Percentiles rank a stretch among this genome's conserved stretches.
phyloP scores from a whole-genome alignment of 2,888 invertebrate genomes.

The Cephus pulcher region DNA sequence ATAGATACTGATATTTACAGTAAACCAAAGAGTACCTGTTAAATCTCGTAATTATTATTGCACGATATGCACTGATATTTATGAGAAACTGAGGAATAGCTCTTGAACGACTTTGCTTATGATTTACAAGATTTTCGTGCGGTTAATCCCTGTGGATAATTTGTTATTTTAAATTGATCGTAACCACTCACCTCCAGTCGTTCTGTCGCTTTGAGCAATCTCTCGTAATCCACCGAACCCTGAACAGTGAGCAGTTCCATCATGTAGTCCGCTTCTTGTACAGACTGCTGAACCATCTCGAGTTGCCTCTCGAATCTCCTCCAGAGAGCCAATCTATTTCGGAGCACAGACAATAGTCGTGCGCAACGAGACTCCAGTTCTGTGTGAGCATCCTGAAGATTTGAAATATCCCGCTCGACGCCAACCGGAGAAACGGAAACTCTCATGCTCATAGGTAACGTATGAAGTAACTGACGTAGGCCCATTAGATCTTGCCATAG shows the following conservation, averaged over 20 bases:
- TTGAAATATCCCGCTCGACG: slow-evolving; percentile 82
- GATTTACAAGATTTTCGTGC: background rate
- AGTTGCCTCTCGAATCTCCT: slow-evolving; percentile 81
- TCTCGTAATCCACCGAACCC: slow-evolving; percentile 86
- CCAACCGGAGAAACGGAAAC: slow-evolving; percentile 83
- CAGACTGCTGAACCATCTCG: slow-evolving; percentile 83
- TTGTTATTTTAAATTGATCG: background rate
- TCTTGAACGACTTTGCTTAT: background rate
- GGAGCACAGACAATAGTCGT: slow-evolving; percentile 75
- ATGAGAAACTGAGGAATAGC: background rate
- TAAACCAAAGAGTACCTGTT: background rate
- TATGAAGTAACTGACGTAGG: slow-evolving; percentile 80
- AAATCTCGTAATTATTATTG: background rate
- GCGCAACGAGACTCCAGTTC: slow-evolving; percentile 79
- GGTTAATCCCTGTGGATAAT: background rate
- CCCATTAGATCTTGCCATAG: slow-evolving; percentile 85
- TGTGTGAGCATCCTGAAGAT: slow-evolving; percentile 79
- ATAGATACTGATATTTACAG: background rate
- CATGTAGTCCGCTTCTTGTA: slow-evolving; percentile 89
- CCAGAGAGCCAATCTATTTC: slow-evolving; percentile 79
- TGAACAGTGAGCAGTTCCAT: slow-evolving; percentile 86
- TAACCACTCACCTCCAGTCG: slow-evolving; percentile 79
- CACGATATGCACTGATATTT: no score
- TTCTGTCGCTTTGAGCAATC: slow-evolving; percentile 85
- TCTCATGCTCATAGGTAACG: slow-evolving; percentile 79